Base-by-base conservation (phyloP, 2,888 invertebrate species). In the Venustoraphidia nigricollis region DNA sequence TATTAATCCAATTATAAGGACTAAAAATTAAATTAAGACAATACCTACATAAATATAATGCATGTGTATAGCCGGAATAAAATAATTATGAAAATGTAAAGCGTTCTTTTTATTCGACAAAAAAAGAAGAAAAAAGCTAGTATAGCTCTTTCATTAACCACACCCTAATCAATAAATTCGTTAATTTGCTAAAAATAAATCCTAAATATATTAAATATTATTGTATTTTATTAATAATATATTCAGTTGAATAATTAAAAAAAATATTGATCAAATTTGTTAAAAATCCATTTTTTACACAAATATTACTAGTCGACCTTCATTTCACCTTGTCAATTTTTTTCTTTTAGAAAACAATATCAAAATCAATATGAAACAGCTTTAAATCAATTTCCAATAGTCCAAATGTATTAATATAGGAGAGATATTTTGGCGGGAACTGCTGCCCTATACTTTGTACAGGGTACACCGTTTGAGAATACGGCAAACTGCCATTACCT, bases 241-340 rank as follows among this genome's bases (percentile, higher is more conserved):
- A 41, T 9, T 9, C 8, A 41, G 27, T 17, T n/a, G 27, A 13
- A 17, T 41, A n/a, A 17, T 41, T 17, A 41, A 41, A 10, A 41
- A 10, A 41, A 40, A 40, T 13, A 41, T 17, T 34, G 34, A n/a
- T 27, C 6, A 34, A 27, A 44, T 44, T n/a, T 13, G 34, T 44
- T 34, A 44, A 44, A 41, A 41, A 41, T 41, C 14, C 14, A 41
- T 17, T 27, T 17, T 41, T 41, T 27, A 41, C 41, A 45, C 37
- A 36, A 45, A 38, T 45, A 37, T 14, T 37, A 37, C 27, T 27
- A 27, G 27, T 27, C 13, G 46, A 34, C 46, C 46, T 46, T 46
- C 46, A 41, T 41, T 46, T 46, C 40, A 46, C 46, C 46, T 46
- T 46, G 34, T 13, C 44, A 11, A 44, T 45, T 38, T 37, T 38